These are phyloP conservation scores for Octodon degus DNA, from an alignment of 2,113 vertebrate genomes.

Conservation along the genomic window DNA sequence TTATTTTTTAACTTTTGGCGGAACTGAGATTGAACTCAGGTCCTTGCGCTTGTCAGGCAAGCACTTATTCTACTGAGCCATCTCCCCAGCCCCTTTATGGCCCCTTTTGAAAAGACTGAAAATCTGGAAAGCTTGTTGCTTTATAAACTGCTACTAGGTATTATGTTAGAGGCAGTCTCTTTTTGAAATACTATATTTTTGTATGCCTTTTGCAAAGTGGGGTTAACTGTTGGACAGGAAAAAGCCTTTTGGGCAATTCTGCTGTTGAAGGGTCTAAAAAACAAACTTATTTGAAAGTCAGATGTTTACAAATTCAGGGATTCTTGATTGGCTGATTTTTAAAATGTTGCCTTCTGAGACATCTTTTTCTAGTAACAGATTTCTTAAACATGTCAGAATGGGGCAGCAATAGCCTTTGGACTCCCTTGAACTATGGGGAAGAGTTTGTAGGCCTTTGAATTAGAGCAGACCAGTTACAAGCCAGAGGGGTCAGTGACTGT, in stretches of 20 bases:
- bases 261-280: constrained; percentile 60
- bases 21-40: no score
- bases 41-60: no score
- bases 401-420: neutral
- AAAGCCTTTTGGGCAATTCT: constrained; percentile 44
- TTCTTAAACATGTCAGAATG: constrained; percentile 45
- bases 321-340: constrained; percentile 55
- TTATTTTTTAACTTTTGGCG: no score
- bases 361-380: constrained; percentile 46
- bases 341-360: constrained; percentile 51
- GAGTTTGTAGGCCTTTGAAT: neutral
- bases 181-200: constrained; percentile 83
- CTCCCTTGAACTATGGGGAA: neutral
- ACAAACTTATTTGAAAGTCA: constrained; percentile 66
- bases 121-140: constrained; percentile 67
- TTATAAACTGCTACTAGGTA: constrained; percentile 82
- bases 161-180: constrained; percentile 81
- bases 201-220: constrained; percentile 82
- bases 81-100: no score
- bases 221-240: constrained; percentile 75
- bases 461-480: neutral
- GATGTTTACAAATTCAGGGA: constrained; percentile 25
- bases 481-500: neutral
- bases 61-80: no score
- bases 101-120: constrained; percentile 43